These are phyloP conservation scores for Pachyuromys duprasi DNA, from an alignment of 2,797 vertebrate species.

Conservation along the genomic window DNA sequence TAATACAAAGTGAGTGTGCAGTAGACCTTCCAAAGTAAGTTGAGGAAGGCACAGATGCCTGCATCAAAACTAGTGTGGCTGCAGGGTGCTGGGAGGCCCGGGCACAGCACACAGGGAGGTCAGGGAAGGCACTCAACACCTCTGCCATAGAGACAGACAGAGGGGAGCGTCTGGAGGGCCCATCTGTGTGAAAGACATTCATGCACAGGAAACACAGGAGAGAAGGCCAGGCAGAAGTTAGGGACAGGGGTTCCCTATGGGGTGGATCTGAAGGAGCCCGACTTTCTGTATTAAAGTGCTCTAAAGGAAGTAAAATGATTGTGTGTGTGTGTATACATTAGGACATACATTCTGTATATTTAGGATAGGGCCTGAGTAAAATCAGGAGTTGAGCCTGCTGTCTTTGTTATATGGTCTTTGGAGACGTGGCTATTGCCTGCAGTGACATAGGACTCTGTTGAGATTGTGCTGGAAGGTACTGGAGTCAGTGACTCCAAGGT, in stretches of 20 bases:
- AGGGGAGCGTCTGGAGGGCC: not conserved
- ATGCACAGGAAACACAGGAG: not conserved
- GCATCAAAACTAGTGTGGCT: not conserved
- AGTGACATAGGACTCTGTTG: too few species aligned
- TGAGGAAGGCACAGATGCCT: not conserved
- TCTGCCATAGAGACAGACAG: accelerated
- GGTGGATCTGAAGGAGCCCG: not conserved
- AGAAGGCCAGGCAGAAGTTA: not conserved
- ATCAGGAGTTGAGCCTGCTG: too few species aligned
- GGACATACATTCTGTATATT: too few species aligned
- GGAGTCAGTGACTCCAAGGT: not conserved
- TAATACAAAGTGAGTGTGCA: not conserved
- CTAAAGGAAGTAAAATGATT: not conserved
- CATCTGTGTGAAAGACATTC: not conserved
- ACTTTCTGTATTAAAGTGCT: not conserved
- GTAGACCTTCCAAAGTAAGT: not conserved
- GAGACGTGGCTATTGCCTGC: too few species aligned
- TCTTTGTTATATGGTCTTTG: too few species aligned
- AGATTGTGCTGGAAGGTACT: too few species aligned
- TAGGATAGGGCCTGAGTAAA: not conserved
- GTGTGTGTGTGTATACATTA: not conserved
- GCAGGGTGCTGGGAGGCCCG: not conserved
- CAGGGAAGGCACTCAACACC: not conserved
- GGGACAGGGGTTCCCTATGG: not conserved
- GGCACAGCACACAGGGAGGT: not conserved